phyloP scores from a whole-genome alignment of 1,140 invertebrate species.

The Dendrolimus punctatus region DNA sequence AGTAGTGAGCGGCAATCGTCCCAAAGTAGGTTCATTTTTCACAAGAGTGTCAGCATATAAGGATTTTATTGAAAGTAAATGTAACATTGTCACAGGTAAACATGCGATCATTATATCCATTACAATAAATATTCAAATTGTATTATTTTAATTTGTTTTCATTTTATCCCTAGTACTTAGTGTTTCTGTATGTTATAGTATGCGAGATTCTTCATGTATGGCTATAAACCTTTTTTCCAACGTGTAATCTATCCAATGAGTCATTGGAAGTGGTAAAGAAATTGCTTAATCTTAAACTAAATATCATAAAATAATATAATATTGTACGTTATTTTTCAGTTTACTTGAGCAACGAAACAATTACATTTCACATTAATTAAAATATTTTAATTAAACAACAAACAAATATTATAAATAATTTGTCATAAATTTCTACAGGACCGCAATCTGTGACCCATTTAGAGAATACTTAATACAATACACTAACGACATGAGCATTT shows the following conservation, averaged over 20 bases:
- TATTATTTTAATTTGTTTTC: conserved; percentile 40
- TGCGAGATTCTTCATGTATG: too few species aligned
- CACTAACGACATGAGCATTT: too few species aligned
- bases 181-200: neutral
- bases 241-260: neutral
- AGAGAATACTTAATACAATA: conserved; percentile 13
- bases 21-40: conserved; percentile 28
- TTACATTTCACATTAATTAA: too few species aligned
- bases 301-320: too few species aligned
- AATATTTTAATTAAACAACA: neutral
- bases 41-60: conserved; percentile 34
- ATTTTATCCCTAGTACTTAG: conserved; percentile 12
- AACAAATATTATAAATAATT: conserved; percentile 6
- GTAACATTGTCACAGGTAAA: too few species aligned
- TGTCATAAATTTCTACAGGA: neutral
- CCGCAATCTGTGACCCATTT: conserved; percentile 28
- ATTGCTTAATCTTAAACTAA: too few species aligned
- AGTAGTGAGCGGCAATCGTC: conserved; percentile 28
- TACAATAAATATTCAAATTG: conserved; percentile 3
- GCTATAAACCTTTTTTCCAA: too few species aligned
- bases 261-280: too few species aligned
- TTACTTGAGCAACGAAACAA: too few species aligned
- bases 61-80: conserved; percentile 4
- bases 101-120: neutral
- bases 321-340: too few species aligned